Evolutionary conservation across 2,888 invertebrate species (phyloP), one percentile per base, ranked within the genome.

Genomic region (Agrochola macilenta): DNA sequence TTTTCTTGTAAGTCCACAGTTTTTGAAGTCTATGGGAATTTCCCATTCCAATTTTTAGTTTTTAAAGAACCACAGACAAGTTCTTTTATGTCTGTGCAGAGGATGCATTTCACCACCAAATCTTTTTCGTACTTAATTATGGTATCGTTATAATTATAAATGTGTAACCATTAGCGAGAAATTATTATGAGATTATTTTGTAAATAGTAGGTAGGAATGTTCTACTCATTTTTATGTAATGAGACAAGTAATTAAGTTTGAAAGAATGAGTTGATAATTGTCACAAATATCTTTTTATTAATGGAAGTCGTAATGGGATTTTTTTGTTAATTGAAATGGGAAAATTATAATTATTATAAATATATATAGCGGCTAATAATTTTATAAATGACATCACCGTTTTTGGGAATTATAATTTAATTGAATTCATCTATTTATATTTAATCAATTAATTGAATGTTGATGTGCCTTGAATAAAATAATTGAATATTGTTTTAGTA

Each of bases 91-190:
- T 69, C 49, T 80, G 65, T 74, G 76, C 60, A 75, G 54, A 74
- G 69, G 63, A 87, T 92, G 93, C 93, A 94, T 94, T 94, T 94
- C 89, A 91, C 90, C 92, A 93, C 93, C 93, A 93, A 94, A 93
- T 88, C 89, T 87, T 88, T 92, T 76, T 70, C 69, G 94, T 95
- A 95, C 95, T 95, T 95, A 95, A 95, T 86, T 93, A 93, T 87
- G 64, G 75, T 78, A 78, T 90, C 78, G 54, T 72, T 71, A 49
- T 83, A 64, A 65, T 70, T 63, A 85, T 87, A 84, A 82, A 72
- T 79, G 73, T 85, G 69, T 88, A 81, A 82, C 57, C 79, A 80
- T 85, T 74, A 84, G 82, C 69, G 46, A 78, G 86, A 89, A 85
- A 89, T 88, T 88, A 87, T 74, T 69, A 82, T 83, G 87, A 90